phyloP scores from a whole-genome alignment of 1,140 invertebrate species.

The Zeugodacus cucurbitae region DNA sequence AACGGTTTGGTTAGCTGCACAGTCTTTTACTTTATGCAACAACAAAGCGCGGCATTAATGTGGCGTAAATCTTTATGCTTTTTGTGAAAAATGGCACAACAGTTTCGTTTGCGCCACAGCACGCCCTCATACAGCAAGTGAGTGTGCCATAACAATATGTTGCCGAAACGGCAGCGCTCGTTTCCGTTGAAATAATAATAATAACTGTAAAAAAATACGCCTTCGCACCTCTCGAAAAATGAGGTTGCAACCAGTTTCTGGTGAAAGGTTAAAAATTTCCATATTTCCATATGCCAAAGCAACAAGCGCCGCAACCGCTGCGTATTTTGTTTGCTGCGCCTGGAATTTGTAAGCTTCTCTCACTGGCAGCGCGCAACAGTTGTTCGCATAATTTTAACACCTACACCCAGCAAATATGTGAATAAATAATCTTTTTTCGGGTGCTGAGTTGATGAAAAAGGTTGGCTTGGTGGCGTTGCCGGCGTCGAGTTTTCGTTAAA shows the following conservation, averaged over 20 bases:
- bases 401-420: background rate
- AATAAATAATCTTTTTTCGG: constrained; percentile 34
- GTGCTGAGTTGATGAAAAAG: no score
- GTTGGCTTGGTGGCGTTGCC: background rate
- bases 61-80: constrained; percentile 1
- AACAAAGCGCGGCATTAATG: constrained; percentile 6
- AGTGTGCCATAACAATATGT: background rate
- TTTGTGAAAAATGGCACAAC: constrained; percentile 10
- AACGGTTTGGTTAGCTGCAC: background rate
- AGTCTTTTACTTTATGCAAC: background rate
- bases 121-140: background rate
- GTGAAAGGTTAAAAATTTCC: constrained; percentile 7
- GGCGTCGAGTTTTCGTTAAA: background rate
- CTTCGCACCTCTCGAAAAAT: background rate
- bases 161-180: background rate
- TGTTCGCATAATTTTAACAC: constrained; percentile 16
- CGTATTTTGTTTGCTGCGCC: background rate
- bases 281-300: background rate
- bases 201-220: background rate
- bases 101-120: background rate
- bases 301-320: background rate
- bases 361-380: background rate
- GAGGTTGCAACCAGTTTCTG: background rate
- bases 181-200: background rate
- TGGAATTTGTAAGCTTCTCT: background rate